Base-by-base conservation (phyloP, 1,140 invertebrate species). In the Lineus longissimus region DNA sequence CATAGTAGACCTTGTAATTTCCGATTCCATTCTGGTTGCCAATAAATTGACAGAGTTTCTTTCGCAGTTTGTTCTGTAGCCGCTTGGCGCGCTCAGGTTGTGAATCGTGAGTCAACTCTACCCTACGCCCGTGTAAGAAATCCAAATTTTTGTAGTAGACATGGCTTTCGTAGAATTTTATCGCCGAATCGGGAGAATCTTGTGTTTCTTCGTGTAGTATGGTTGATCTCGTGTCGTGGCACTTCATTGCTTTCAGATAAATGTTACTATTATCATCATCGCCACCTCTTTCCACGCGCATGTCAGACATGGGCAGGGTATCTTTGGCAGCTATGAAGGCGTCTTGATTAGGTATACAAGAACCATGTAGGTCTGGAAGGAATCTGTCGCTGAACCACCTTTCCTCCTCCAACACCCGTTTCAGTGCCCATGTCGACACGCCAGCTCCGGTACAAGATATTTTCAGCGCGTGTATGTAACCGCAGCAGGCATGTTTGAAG, bases 141-240 rank as follows among this genome's bases (percentile, higher is more conserved):
- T 43, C 40, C 19, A 43, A 43, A 43, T 43, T 19, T 43, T 43
- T 43, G 19, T 43, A 43, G 40, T 43, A 43, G 40, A 43, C 40
- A 43, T 43, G 40, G 19, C 40, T 43, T 43, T 43, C 40, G 40
- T 43, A 43, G 40, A 43, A 43, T 43, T 43, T 43, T 43, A 43
- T 19, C 11, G 40, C 40, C 11, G 40, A 43, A 43, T 43, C 11
- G 40, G 40, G 40, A 13, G 40, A 43, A 43, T 43, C 40, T 11
- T 43, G 11, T 43, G 40, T 43, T 43, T 43, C 40, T 43, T 43
- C 40, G 40, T 43, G 40, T 43, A 43, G 11, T 43, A 43, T 43
- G 40, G 40, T 43, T 13, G 40, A 43, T 43, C 19, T 43, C 11
- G 19, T 43, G 19, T 43, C 40, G 40, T 43, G 40, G 19, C 40